Base-by-base conservation (phyloP, 1,140 invertebrate species). In the Aphis gossypii region DNA sequence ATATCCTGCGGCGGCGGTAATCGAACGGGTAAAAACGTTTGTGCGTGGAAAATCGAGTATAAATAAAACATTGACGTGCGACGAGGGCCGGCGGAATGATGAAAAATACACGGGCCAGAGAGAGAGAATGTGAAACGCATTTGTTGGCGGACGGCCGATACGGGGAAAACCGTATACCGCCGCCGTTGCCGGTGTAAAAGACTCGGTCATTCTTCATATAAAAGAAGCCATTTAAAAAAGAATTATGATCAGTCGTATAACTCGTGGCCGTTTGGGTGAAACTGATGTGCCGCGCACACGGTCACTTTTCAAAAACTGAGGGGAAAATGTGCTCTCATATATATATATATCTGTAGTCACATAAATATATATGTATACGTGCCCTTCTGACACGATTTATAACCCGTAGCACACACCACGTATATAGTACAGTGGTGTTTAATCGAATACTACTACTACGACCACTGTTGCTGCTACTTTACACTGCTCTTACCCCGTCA, bases 141-240 rank as follows among this genome's bases (percentile, higher is more conserved):
- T 76, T 76, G 68, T 92, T n/a, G 46, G 90, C n/a, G 41, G 68
- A 30, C 48, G 46, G 88, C 35, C 88, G 89, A 90, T 48, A 82
- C 82, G 82, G 90, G 90, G 48, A 82, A 92, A 76, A 46, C 60
- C 11, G 30, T 44, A 51, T 18, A 30, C 25, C 48, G n/a, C n/a
- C n/a, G 35, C 23, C 87, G 48, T 48, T 44, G 38, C 51, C 89
- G 89, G 51, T 46, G 90, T 91, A 91, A 91, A 92, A 82, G 60
- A 82, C 90, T 92, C 41, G 60, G 60, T 46, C 90, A 76, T 92
- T 92, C 56, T 92, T 76, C 68, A 92, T 92, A 92, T 92, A 92
- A 76, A 82, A 82, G 90, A 92, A 92, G 90, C 90, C 90, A 92
- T 92, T 92, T 92, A 92, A 92, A 92, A 92, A 92, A 92, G 90